phyloP scores from a whole-genome alignment of 2,888 invertebrate species.

The Microdon myrmicae region DNA sequence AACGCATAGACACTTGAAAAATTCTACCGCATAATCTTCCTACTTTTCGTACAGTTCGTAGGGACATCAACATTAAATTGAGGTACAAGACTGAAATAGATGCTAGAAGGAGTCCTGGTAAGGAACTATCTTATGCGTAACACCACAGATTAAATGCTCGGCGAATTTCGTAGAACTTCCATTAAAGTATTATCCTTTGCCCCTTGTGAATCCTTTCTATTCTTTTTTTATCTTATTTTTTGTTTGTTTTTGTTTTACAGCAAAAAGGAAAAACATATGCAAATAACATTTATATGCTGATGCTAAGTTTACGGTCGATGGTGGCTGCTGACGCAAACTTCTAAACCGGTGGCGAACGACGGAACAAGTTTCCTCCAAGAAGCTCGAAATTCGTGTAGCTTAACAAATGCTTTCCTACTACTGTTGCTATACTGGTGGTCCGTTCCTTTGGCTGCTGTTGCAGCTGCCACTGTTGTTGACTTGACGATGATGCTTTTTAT shows the following conservation, averaged over 20 bases:
- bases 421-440: too few species aligned
- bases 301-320: conserved; percentile 35
- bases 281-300: conserved; percentile 44
- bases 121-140: conserved; percentile 33
- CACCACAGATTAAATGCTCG: conserved; percentile 43
- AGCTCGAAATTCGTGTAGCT: conserved; percentile 37
- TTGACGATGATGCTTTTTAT: conserved; percentile 19
- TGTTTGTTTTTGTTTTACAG: background rate
- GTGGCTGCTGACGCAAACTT: conserved; percentile 21
- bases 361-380: conserved; percentile 35
- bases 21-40: too few species aligned
- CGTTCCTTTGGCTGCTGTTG: too few species aligned
- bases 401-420: conserved; percentile 45
- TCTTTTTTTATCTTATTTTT: background rate
- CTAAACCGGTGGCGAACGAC: conserved; percentile 18
- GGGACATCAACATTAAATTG: too few species aligned
- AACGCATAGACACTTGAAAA: too few species aligned
- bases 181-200: conserved; percentile 45
- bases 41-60: too few species aligned
- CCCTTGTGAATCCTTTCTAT: background rate
- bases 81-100: too few species aligned
- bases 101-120: too few species aligned
- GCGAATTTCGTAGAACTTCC: conserved; percentile 42
- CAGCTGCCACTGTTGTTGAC: conserved; percentile 31
- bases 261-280: too few species aligned